Conservation (phyloP, 2,888 invertebrate genomes). For the Drosophila lacicola region DNA sequence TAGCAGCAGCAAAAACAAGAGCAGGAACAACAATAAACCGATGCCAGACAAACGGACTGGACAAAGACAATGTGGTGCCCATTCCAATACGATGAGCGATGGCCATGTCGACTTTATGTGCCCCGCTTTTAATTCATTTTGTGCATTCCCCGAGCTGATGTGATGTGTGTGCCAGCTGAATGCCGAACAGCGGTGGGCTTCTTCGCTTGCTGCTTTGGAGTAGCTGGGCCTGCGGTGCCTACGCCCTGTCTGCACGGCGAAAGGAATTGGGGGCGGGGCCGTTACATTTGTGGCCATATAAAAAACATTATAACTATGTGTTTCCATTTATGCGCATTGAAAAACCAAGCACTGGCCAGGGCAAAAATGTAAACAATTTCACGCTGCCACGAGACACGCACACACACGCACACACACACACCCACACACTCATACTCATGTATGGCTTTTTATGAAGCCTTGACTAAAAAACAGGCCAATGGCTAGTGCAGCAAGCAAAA, state of each 20-base stretch:
- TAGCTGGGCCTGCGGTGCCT: not conserved
- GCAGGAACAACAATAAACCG: constrained; percentile 30
- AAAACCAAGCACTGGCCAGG: constrained; percentile 37
- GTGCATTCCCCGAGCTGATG: constrained; percentile 26
- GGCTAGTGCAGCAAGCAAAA: constrained; percentile 43
- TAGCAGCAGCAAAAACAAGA: constrained; percentile 37
- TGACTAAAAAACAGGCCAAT: constrained; percentile 73
- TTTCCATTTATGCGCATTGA: constrained; percentile 65
- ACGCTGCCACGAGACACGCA: constrained; percentile 39
- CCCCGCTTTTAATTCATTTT: constrained; percentile 68
- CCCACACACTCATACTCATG: constrained; percentile 4
- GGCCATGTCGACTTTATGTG: constrained; percentile 71
- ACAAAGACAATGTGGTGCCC: constrained; percentile 34
- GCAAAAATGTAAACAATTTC: constrained; percentile 79
- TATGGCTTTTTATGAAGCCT: constrained; percentile 72
- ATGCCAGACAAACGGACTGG: constrained; percentile 13
- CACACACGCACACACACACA: constrained; percentile 17
- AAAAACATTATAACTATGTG: constrained; percentile 66
- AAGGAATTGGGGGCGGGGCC: not conserved
- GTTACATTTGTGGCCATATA: constrained; percentile 63
- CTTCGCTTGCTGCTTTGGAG: constrained; percentile 33
- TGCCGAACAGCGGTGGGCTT: constrained; percentile 23
- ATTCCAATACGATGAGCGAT: constrained; percentile 55
- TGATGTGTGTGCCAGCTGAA: constrained; percentile 16
- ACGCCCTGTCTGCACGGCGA: not conserved